Evolutionary conservation across 2,888 invertebrate species (phyloP).

Genomic region (Tuberolachnus salignus): DNA sequence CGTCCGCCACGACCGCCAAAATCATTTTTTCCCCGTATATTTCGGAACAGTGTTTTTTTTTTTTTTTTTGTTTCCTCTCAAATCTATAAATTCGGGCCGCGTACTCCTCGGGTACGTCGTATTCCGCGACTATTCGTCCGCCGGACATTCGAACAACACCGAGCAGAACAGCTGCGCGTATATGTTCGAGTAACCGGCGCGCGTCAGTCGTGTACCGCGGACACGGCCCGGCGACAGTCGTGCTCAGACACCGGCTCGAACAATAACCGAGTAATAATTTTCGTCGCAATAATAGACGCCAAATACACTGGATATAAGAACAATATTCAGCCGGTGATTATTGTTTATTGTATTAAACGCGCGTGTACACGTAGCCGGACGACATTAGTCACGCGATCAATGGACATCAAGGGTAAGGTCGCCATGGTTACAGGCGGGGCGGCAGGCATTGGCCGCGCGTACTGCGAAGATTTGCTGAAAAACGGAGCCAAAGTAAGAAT

Average conservation of each 20-base stretch:
- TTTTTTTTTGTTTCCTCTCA: no score
- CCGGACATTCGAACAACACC: no score
- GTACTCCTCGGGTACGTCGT: not conserved
- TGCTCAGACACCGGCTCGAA: not conserved
- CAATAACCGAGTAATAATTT: not conserved
- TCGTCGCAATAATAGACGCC: not conserved
- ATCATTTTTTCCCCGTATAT: not conserved
- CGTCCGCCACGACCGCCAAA: not conserved
- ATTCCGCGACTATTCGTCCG: not conserved
- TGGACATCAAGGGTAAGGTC: conserved; percentile 78
- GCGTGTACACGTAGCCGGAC: not conserved
- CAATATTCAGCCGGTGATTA: no score
- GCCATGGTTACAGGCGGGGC: conserved; percentile 77
- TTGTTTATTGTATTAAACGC: not conserved
- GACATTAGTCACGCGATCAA: conserved; percentile 60
- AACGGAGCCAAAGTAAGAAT: conserved; percentile 74
- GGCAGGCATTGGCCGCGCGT: conserved; percentile 75
- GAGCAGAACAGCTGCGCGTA: no score
- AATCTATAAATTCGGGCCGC: no score
- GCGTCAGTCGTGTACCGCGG: not conserved
- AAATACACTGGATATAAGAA: not conserved
- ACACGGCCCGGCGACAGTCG: not conserved
- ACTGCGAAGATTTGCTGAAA: conserved; percentile 73
- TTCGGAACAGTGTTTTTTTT: not conserved
- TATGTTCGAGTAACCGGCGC: not conserved